Base-by-base conservation (phyloP, 1,140 invertebrate species). In the Atopsyche davidsoni region DNA sequence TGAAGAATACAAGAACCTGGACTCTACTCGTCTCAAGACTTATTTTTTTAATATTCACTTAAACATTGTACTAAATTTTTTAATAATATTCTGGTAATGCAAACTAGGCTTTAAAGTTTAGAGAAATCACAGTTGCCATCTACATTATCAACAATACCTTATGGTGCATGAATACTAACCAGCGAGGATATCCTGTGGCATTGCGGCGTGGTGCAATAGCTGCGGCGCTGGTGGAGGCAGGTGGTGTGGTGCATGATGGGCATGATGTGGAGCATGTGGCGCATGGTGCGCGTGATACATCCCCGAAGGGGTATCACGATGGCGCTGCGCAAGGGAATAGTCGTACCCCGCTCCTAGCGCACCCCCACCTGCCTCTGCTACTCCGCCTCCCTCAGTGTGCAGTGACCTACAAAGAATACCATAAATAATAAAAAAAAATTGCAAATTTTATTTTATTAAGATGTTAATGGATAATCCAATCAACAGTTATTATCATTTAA, bases 371-470 rank as follows among this genome's bases (percentile, higher is more conserved):
- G 48, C 68, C 31, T 67, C 70, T 14, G 67, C 53, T 34, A 67
- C 68, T 45, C 64, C 62, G 50, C 68, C 65, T 13, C 58, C 60
- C 32, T 65, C 64, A 44, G 66, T 59, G 55, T 73, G 70, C 41
- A 73, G 60, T 3, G 69, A 70, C 60, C 71, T 74, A 31, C 10
- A 23, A 34, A 50, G 17, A 24, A 2, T 19, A 43, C 7, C n/a
- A 28, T 28, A n/a, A 28, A 28, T n/a, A 28, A 28, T 28, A 28
- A 9, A 28, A 28, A 9, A 28, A 28, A 28, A n/a, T n/a, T n/a
- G n/a, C n/a, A n/a, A n/a, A n/a, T n/a, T n/a, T n/a, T n/a, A n/a
- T n/a, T n/a, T n/a, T n/a, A n/a, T n/a, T n/a, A n/a, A n/a, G n/a
- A n/a, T n/a, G n/a, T n/a, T n/a, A n/a, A n/a, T n/a, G n/a, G n/a